Evolutionary conservation across 2,113 vertebrate genomes (phyloP).

Genomic region (Mastomys coucha): DNA sequence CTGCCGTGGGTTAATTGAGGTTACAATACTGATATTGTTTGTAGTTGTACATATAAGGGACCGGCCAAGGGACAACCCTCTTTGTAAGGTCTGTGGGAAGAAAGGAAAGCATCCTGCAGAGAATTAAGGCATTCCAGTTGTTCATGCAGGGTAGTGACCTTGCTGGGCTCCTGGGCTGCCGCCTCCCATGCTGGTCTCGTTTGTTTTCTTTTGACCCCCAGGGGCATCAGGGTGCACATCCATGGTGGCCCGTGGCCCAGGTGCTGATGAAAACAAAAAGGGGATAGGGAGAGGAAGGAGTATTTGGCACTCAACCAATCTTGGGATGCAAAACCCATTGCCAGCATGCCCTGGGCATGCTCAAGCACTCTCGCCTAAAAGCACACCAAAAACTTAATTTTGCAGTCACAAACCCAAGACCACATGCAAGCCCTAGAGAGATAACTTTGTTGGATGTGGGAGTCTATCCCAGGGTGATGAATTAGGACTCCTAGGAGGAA

Average conservation of each 20-base stretch:
- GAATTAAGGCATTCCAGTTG: background rate
- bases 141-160: slow-evolving; percentile 56
- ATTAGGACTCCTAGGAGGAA: background rate
- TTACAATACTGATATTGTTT: background rate
- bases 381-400: background rate
- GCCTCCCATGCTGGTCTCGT: slow-evolving; percentile 24
- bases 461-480: background rate
- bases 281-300: slow-evolving; percentile 50
- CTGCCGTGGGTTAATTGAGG: background rate
- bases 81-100: background rate
- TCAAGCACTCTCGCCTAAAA: background rate
- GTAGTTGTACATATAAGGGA: background rate
- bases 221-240: slow-evolving; percentile 6
- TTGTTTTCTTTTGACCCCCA: slow-evolving; percentile 15
- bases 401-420: background rate
- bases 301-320: slow-evolving; percentile 37
- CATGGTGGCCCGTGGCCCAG: slow-evolving; percentile 54
- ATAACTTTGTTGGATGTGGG: background rate
- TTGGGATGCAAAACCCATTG: background rate
- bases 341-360: background rate
- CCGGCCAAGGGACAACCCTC: background rate
- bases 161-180: background rate
- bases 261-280: slow-evolving; percentile 66
- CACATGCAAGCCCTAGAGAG: background rate
- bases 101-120: background rate